Percentiles rank a stretch among this genome's conserved stretches.
Evolutionary conservation across 2,797 vertebrate species (phyloP).

Genomic region (Sebastes umbrosus): DNA sequence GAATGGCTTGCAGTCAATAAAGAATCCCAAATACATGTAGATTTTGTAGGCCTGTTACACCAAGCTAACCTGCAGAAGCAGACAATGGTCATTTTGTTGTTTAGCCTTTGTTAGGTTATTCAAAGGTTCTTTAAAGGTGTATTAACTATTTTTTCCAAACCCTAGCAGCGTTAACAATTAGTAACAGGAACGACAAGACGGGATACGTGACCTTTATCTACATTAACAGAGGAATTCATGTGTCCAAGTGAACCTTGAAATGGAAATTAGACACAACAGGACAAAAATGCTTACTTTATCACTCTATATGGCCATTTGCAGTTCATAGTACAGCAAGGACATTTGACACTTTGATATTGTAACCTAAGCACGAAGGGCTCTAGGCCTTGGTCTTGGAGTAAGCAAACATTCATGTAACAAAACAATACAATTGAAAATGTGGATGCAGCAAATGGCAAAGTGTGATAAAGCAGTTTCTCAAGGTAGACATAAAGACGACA

Average conservation of each 20-base stretch:
- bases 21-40: background rate
- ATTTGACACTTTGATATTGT: background rate
- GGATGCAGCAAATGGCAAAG: background rate
- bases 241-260: slow-evolving; percentile 9
- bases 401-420: background rate
- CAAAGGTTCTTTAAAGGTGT: background rate
- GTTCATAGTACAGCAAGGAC: background rate
- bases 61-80: background rate
- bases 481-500: background rate
- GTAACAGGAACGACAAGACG: background rate
- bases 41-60: background rate
- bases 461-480: background rate
- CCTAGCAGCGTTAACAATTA: background rate
- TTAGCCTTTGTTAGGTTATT: background rate
- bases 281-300: background rate
- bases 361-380: background rate
- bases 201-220: background rate
- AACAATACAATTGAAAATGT: background rate
- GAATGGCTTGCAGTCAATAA: background rate
- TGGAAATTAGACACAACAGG: slow-evolving; percentile 3
- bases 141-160: background rate
- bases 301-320: background rate
- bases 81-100: background rate
- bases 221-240: background rate
- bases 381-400: background rate